A percentile compares a stretch with the other conserved stretches of the same genome.
Conservation (phyloP, 53 echinoderm and acorn worm species). For the Crossaster papposus region DNA sequence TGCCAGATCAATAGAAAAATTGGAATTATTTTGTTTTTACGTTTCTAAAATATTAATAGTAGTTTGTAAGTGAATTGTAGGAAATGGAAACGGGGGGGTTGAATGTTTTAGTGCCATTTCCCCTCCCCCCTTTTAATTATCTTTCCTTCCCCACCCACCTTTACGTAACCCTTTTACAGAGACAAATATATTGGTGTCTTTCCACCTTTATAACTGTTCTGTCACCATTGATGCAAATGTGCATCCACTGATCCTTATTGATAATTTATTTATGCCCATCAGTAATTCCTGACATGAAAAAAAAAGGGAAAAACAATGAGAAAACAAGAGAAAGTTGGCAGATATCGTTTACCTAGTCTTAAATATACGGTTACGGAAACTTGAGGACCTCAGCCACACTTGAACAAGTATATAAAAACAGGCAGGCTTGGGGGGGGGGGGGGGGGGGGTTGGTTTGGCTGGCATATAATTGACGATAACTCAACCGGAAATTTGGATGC, state of each 20-base stretch:
- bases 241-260: neutral
- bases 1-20: no score
- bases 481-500: no score
- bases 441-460: no score
- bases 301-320: no score
- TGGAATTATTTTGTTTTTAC: no score
- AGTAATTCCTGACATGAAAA: neutral
- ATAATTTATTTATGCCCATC: neutral
- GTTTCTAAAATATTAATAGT: no score
- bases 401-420: neutral
- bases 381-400: neutral
- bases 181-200: neutral
- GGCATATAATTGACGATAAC: neutral
- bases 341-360: neutral
- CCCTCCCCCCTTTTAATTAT: no score
- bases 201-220: neutral
- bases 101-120: no score
- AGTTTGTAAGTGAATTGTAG: no score
- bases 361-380: conserved; percentile 10
- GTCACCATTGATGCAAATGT: neutral
- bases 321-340: neutral
- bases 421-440: neutral
- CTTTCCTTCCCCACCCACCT: no score
- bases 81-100: no score
- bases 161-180: neutral